Evolutionary conservation across 1,140 invertebrate genomes (phyloP), one percentile per base, ranked within the genome.

Genomic region (Bombus cullumanus): DNA sequence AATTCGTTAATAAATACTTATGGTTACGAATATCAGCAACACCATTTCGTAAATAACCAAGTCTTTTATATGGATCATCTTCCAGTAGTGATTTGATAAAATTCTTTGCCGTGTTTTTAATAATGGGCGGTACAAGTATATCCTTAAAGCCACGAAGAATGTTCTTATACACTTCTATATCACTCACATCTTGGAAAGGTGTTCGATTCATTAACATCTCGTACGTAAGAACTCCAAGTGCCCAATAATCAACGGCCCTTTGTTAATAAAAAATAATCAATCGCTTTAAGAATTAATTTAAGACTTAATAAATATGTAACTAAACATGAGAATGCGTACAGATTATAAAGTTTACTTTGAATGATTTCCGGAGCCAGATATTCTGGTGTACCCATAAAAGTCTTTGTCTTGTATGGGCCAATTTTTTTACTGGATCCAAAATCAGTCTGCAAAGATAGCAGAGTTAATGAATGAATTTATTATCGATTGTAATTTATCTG

Each of bases 341-440:
- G 95, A 89, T 97, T 96, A 88, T 97, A 96, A 34, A 96, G 96
- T 89, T 96, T 91, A 76, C 89, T 85, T 18, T 92, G 85, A 73
- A 93, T 91, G 8, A 94, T 91, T 79, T 94, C 92, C 6, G 92
- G 92, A 34, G 92, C 91, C 86, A 94, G 87, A 64, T 96, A 96
- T 88, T 96, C 96, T 15, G 97, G 97, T 9, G 97, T 98, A n/a
- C 98, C 98, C 94, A 98, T 98, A 92, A 98, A 98, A 1, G 98
- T 98, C 97, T 97, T 98, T 1, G 98, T 98, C 93, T 98, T 98
- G 53, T 96, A 96, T 12, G 83, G 39, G 1, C 97, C 96, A 43
- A 98, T 96, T 82, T 97, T 95, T 94, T 99, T 99, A 15, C 98
- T 98, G 92, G 98, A 98, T 5, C 98, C 98, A 95, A 99, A 98